Conservation (phyloP, 2,113 vertebrate genomes). For the Petrocephalus microphthalmus region DNA sequence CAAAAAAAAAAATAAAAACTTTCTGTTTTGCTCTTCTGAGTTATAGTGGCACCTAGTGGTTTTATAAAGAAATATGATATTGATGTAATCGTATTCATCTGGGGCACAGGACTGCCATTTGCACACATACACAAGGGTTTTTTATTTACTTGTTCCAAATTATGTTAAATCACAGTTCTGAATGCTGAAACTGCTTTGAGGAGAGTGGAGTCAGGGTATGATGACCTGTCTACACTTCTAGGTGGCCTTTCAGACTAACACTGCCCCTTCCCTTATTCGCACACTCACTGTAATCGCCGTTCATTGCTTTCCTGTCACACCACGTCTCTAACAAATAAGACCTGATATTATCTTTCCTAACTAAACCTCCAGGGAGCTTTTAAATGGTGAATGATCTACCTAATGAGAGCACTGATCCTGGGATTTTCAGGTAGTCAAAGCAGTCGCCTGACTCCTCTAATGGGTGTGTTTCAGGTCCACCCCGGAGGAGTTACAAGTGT, state of each 20-base stretch:
- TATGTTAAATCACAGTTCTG: not conserved
- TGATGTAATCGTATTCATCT: not conserved
- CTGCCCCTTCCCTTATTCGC: not conserved
- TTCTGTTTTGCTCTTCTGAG: not conserved
- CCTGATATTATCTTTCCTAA: not conserved
- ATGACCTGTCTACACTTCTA: not conserved
- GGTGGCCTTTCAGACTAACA: not conserved
- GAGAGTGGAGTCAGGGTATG: not conserved
- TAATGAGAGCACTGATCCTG: not conserved
- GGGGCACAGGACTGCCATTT: not conserved
- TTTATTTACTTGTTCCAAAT: not conserved
- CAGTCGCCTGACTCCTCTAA: not conserved
- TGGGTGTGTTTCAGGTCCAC: not conserved
- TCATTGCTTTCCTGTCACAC: not conserved
- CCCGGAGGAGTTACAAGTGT: not conserved
- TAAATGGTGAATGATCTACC: not conserved
- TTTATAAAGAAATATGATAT: not conserved
- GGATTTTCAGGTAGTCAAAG: not conserved
- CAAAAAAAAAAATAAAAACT: not conserved
- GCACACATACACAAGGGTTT: not conserved
- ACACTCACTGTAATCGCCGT: not conserved
- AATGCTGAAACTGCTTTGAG: not conserved
- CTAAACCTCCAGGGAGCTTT: not conserved
- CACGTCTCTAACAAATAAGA: not conserved
- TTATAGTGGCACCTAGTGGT: constrained; percentile 6